These are phyloP conservation scores for Platyrinchus mystaceus DNA, from an alignment of 2,797 vertebrate genomes.

Conservation along the genomic window DNA sequence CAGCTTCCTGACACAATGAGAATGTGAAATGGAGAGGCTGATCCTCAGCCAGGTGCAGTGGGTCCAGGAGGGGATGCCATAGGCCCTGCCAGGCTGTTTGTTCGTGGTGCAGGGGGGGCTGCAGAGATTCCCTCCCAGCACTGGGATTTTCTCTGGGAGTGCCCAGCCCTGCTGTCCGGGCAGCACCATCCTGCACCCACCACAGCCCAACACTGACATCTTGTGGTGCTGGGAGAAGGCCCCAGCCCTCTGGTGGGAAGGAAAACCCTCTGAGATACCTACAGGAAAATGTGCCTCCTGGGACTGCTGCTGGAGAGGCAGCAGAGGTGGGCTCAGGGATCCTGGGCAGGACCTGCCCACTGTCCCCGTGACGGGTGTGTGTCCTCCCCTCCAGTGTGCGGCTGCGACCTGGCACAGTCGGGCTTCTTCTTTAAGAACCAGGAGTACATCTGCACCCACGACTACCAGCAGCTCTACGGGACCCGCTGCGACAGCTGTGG, in stretches of 20 bases:
- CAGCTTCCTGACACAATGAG: rapidly evolving
- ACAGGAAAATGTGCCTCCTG: background rate
- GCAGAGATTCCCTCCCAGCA: background rate
- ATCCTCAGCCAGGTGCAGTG: background rate
- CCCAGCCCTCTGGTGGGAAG: background rate
- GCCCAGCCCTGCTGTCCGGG: background rate
- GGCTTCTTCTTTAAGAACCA: conserved; percentile 99
- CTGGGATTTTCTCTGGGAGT: background rate
- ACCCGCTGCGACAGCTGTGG: conserved; percentile 95
- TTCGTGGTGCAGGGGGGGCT: background rate
- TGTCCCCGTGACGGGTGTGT: background rate
- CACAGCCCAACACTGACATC: conserved; percentile 57
- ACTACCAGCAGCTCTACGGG: conserved; percentile 97
- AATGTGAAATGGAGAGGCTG: background rate
- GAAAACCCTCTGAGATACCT: background rate
- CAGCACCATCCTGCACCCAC: background rate
- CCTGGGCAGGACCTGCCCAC: background rate
- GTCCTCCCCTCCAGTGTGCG: conserved; percentile 83
- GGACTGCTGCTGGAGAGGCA: background rate
- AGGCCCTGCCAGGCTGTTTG: background rate
- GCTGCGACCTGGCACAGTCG: conserved; percentile 92
- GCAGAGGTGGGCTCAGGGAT: background rate
- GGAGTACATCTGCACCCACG: conserved; percentile 95
- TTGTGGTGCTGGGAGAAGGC: background rate
- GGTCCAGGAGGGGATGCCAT: background rate